Evolutionary conservation across 1,140 invertebrate species (phyloP).

Genomic region (Belonocnema kinseyi): DNA sequence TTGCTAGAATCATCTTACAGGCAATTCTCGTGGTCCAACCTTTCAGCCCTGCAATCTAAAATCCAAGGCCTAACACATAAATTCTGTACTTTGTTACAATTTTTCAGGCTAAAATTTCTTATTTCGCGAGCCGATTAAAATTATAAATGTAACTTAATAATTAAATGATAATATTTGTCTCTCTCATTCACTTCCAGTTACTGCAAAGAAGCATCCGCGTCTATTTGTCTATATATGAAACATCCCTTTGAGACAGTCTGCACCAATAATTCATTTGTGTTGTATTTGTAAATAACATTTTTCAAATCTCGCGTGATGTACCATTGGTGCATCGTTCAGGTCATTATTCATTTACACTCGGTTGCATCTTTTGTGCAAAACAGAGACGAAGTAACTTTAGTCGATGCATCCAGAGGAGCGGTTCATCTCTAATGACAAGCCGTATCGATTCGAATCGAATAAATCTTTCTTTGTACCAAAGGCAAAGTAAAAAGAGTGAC

Average conservation of each 20-base stretch:
- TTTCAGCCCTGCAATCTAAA: too few relatives aligned
- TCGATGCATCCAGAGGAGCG: background rate
- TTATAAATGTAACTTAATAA: too few relatives aligned
- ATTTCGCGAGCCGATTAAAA: too few relatives aligned
- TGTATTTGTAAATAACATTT: conserved; percentile 18
- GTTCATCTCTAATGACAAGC: too few relatives aligned
- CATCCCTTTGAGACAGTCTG: background rate
- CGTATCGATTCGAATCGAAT: conserved; percentile 5
- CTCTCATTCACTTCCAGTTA: background rate
- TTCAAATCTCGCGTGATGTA: background rate
- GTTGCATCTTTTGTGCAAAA: conserved; percentile 18
- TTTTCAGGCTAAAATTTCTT: too few relatives aligned
- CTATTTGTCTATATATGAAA: background rate
- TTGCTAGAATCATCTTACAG: too few relatives aligned
- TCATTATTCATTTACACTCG: conserved; percentile 29
- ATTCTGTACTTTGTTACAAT: too few relatives aligned
- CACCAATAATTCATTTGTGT: conserved; percentile 10
- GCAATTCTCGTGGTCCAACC: too few relatives aligned
- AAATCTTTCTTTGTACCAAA: background rate
- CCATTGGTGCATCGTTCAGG: conserved; percentile 2
- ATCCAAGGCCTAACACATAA: too few relatives aligned
- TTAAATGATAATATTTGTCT: too few relatives aligned
- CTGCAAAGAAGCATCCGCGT: background rate
- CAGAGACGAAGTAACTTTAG: background rate
- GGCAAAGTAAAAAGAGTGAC: background rate